phyloP scores from a whole-genome alignment of 64 coral and sea anemone genomes.

The Montipora cactus region DNA sequence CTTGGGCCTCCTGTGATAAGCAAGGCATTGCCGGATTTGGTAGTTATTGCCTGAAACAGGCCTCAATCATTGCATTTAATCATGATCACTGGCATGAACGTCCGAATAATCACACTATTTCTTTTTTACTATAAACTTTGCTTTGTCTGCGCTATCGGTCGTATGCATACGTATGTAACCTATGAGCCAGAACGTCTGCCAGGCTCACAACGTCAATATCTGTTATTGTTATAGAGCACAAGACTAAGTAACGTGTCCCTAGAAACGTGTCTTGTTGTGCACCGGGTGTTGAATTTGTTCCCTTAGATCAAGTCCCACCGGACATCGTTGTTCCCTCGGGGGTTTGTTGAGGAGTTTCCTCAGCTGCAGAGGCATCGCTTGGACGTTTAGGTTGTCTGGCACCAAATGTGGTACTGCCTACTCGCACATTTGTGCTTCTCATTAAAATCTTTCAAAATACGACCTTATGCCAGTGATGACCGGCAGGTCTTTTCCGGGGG shows the following conservation, averaged over 20 bases:
- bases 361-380: constrained; percentile 18
- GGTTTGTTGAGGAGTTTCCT: not conserved
- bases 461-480: too few species aligned
- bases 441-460: constrained; percentile 53
- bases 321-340: not conserved
- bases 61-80: not conserved
- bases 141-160: not conserved
- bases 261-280: too few species aligned
- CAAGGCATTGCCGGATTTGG: too few species aligned
- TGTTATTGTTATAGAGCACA: not conserved
- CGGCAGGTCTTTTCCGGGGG: too few species aligned
- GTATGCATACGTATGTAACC: not conserved
- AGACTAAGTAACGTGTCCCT: too few species aligned
- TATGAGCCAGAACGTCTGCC: not conserved
- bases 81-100: not conserved
- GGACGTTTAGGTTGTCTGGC: constrained; percentile 69
- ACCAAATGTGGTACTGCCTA: constrained; percentile 94
- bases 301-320: too few species aligned
- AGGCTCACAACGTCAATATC: not conserved
- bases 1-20: too few species aligned
- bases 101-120: constrained; percentile 1
- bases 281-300: too few species aligned
- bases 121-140: not conserved
- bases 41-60: not conserved
- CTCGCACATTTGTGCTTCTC: constrained; percentile 85